Conservation (phyloP, 2,113 vertebrate species). For the Tychaedon coryphoeus region DNA sequence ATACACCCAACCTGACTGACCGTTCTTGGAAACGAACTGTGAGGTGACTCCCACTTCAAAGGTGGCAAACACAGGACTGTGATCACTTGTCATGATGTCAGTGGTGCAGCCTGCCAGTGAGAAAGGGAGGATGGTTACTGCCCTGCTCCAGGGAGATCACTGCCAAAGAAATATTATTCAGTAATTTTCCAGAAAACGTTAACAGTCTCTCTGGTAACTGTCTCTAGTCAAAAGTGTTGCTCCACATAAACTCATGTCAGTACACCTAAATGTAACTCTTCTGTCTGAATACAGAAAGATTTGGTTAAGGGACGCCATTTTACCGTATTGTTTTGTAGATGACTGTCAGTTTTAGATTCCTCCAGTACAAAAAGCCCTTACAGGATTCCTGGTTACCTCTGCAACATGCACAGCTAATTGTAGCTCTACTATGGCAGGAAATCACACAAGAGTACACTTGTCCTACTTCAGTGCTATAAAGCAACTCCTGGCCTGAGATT, state of each 20-base stretch:
- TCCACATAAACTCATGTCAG: neutral
- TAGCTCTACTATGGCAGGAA: neutral
- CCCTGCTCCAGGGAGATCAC: neutral
- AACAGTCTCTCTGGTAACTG: slow-evolving; percentile 16
- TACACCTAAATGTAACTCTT: neutral
- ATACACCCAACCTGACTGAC: slow-evolving; percentile 63
- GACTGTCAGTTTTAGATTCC: neutral
- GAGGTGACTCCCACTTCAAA: slow-evolving; percentile 97
- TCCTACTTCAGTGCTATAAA: neutral
- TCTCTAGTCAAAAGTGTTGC: neutral
- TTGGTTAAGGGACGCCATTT: neutral
- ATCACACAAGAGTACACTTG: neutral
- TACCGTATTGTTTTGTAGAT: neutral
- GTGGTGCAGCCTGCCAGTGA: slow-evolving; percentile 86
- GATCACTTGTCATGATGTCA: slow-evolving; percentile 95
- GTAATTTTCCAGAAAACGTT: neutral
- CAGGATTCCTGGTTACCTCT: neutral
- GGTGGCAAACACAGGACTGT: slow-evolving; percentile 94
- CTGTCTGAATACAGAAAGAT: neutral
- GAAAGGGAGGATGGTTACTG: neutral
- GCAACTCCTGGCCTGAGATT: neutral
- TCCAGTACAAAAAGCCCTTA: neutral
- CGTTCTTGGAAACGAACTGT: slow-evolving; percentile 96
- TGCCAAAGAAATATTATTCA: neutral
- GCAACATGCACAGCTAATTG: neutral